Conservation (phyloP, 2,797 vertebrate species). For the Microctenopoma lineatum region DNA sequence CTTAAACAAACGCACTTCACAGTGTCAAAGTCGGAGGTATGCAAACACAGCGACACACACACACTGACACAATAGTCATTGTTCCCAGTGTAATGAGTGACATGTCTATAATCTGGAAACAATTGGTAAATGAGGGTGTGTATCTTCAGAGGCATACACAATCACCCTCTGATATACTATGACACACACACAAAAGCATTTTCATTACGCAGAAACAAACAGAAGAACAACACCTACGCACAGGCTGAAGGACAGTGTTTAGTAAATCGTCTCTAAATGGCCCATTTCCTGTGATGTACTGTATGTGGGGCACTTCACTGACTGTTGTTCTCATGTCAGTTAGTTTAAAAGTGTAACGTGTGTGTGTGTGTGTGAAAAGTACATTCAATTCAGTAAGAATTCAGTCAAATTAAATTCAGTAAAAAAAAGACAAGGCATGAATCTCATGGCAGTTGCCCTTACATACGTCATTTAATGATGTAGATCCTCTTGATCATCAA, state of each 20-base stretch:
- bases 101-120: slow-evolving; percentile 42
- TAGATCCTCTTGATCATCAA: slow-evolving; percentile 11
- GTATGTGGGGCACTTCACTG: slow-evolving; percentile 10
- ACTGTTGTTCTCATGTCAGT: not conserved
- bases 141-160: not conserved
- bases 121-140: slow-evolving; percentile 25
- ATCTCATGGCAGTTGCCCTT: no score
- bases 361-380: not conserved
- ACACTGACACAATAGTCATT: not conserved
- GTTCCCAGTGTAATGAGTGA: slow-evolving; percentile 14
- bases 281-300: not conserved
- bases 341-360: not conserved
- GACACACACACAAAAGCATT: not conserved
- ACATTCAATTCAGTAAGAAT: not conserved
- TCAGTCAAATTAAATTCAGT: not conserved
- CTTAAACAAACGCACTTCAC: slow-evolving; percentile 2
- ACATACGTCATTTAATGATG: not conserved
- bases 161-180: not conserved
- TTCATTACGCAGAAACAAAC: slow-evolving; percentile 4
- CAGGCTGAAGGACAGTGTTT: slow-evolving; percentile 32
- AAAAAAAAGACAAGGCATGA: not conserved
- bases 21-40: not conserved
- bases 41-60: not conserved
- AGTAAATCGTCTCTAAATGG: not conserved
- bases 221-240: not conserved